These are phyloP conservation scores for Momotus momota DNA, from an alignment of 2,797 vertebrate species.

Conservation along the genomic window DNA sequence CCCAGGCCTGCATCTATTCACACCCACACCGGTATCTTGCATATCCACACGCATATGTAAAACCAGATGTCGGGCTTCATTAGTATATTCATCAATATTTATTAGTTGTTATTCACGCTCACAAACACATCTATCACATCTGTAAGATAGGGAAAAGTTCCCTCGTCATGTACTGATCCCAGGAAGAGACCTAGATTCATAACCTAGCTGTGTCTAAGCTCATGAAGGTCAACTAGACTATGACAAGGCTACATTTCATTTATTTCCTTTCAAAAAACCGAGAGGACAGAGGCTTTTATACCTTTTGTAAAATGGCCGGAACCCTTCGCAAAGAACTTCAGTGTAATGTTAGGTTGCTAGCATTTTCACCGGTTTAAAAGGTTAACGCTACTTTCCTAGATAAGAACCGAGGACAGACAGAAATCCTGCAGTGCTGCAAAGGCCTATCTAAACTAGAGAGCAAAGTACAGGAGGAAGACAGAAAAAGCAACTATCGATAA, in stretches of 20 bases:
- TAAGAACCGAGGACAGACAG: not conserved
- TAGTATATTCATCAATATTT: not conserved
- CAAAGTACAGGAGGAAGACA: constrained; percentile 12
- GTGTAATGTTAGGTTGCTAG: not conserved
- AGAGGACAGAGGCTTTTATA: not conserved
- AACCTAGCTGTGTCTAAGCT: not conserved
- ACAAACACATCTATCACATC: not conserved
- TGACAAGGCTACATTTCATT: not conserved
- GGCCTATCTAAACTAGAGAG: not conserved
- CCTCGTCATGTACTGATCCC: not conserved
- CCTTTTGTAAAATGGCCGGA: not conserved
- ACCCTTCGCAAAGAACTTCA: not conserved
- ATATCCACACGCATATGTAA: not conserved
- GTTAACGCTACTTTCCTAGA: not conserved
- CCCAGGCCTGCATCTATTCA: constrained; percentile 22
- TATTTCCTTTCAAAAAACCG: not conserved
- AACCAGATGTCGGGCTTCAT: constrained; percentile 1
- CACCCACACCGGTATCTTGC: constrained; percentile 38
- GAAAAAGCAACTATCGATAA: not conserved
- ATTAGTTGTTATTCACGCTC: not conserved
- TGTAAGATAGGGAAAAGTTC: not conserved
- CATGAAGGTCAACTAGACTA: not conserved
- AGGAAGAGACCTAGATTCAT: not conserved
- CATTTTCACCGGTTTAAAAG: not conserved
- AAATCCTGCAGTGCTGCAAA: not conserved